Evolutionary conservation across 2,113 vertebrate genomes (phyloP).

Genomic region (Callocephalon fimbriatum): DNA sequence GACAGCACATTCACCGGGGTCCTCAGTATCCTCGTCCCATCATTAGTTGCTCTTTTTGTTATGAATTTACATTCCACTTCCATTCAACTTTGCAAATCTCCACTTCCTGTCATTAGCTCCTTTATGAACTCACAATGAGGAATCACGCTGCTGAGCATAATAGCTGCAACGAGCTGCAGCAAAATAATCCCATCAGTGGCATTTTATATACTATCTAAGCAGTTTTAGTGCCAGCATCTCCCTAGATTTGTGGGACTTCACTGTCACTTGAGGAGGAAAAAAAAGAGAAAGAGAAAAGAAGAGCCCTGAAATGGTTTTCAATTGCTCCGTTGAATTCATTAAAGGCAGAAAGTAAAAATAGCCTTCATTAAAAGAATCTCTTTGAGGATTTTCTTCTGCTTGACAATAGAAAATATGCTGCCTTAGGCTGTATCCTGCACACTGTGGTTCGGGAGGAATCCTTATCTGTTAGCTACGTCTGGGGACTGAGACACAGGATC

Average conservation of each 20-base stretch:
- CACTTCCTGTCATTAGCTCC: slow-evolving; percentile 6
- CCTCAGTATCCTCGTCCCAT: background rate
- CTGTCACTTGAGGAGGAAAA: background rate
- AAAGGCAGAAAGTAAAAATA: background rate
- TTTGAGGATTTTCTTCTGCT: background rate
- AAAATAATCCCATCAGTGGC: slow-evolving; percentile 36
- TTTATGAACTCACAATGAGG: slow-evolving; percentile 20
- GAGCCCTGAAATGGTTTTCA: background rate
- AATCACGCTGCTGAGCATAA: slow-evolving; percentile 20
- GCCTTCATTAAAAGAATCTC: background rate
- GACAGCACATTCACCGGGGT: background rate
- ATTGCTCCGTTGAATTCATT: background rate
- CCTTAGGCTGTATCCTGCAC: background rate
- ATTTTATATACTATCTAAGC: background rate
- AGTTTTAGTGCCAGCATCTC: background rate
- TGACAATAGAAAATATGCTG: background rate
- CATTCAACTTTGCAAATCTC: background rate
- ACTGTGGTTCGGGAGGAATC: background rate
- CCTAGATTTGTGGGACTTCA: background rate
- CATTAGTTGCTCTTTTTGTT: background rate
- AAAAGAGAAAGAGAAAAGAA: background rate
- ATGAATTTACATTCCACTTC: background rate
- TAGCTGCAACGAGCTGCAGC: slow-evolving; percentile 21
- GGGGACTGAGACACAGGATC: background rate
- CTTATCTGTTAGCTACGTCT: background rate